Conservation (phyloP, 2,888 invertebrate species). For the Dynastes tityus region DNA sequence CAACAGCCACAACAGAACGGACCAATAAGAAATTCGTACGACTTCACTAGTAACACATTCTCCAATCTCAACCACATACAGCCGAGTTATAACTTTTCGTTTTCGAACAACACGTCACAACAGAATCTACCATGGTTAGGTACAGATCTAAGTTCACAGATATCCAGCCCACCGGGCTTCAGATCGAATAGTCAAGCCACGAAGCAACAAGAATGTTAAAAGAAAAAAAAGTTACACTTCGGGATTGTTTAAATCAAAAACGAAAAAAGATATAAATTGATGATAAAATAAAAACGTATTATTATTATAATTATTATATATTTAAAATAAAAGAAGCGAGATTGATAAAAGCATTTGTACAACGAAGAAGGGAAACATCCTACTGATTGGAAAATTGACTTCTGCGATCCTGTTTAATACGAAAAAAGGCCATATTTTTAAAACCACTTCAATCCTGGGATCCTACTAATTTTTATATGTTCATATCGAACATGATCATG, state of each 20-base stretch:
- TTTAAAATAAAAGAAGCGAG: conserved; percentile 7
- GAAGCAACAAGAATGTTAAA: conserved; percentile 52
- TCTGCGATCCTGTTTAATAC: conserved; percentile 7
- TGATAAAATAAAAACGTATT: conserved; percentile 30
- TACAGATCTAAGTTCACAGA: conserved; percentile 67
- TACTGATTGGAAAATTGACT: background rate
- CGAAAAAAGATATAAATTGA: conserved; percentile 29
- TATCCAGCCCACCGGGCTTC: conserved; percentile 70
- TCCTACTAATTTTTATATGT: no score
- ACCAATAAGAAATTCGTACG: conserved; percentile 53
- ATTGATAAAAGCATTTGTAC: conserved; percentile 13
- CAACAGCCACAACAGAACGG: conserved; percentile 53
- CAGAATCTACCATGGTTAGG: conserved; percentile 66
- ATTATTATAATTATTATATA: conserved; percentile 34
- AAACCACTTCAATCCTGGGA: no score
- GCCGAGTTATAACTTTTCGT: conserved; percentile 55
- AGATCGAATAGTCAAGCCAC: conserved; percentile 66
- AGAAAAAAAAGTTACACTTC: conserved; percentile 9
- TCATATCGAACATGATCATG: no score
- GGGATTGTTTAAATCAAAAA: conserved; percentile 37
- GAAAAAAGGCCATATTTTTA: no score
- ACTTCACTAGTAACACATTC: conserved; percentile 50
- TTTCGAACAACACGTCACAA: conserved; percentile 57
- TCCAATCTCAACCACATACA: conserved; percentile 47
- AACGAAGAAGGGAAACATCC: background rate